Evolutionary conservation across 2,113 vertebrate genomes (phyloP).

Genomic region (Benitochromis conjunctus): DNA sequence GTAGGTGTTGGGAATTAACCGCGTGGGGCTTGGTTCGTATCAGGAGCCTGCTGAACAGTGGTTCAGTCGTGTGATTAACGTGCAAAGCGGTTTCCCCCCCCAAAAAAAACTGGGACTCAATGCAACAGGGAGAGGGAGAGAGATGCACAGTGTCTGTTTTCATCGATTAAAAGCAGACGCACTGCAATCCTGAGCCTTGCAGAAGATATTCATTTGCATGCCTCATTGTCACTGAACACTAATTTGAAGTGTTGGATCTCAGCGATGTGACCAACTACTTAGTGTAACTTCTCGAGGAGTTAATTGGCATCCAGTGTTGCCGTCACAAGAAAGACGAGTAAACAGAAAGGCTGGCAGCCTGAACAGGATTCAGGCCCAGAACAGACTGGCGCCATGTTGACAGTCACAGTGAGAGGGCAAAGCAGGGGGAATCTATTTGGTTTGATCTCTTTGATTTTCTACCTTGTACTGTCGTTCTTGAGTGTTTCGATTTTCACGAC

Average conservation of each 20-base stretch:
- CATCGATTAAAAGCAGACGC: not conserved
- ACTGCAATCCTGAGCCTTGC: not conserved
- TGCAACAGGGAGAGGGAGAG: not conserved
- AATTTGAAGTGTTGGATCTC: constrained; percentile 22
- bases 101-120: not conserved
- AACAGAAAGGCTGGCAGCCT: constrained; percentile 9
- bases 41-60: not conserved
- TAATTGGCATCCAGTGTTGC: constrained; percentile 11
- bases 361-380: constrained; percentile 6
- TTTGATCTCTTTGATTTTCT: constrained; percentile 17
- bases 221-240: not conserved
- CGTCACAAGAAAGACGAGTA: constrained; percentile 1
- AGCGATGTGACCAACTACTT: not conserved
- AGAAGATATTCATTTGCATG: not conserved
- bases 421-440: constrained; percentile 30
- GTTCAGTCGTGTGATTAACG: not conserved
- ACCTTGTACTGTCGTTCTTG: not conserved
- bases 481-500: not conserved
- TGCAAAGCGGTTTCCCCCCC: not conserved
- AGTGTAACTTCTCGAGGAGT: not conserved
- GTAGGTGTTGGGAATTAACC: not conserved
- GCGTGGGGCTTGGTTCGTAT: not conserved
- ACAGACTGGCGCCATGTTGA: constrained; percentile 31
- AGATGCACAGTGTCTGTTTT: not conserved
- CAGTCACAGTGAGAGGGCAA: constrained; percentile 62